Evolutionary conservation across 1,140 invertebrate genomes (phyloP).

Genomic region (Eueides isabella): DNA sequence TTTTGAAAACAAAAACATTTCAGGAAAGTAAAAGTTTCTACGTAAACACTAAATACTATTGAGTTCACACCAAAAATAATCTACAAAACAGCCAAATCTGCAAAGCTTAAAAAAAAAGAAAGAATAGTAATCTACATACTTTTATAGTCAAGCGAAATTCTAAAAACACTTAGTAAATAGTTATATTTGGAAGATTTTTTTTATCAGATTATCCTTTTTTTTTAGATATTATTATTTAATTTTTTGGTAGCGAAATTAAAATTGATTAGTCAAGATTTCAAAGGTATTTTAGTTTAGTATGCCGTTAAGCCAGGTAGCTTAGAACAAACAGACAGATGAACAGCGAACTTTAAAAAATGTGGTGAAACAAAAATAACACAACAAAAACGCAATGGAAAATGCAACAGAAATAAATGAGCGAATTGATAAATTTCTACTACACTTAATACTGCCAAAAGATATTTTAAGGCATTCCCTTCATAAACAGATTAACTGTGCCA

Average conservation of each 20-base stretch:
- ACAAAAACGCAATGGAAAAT: neutral
- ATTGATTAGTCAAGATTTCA: conserved; percentile 3
- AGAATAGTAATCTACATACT: neutral
- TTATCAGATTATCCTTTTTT: neutral
- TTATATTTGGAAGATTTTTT: neutral
- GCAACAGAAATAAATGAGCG: conserved; percentile 1
- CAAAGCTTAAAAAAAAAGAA: neutral
- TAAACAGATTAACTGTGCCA: conserved; percentile 10
- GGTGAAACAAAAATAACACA: conserved; percentile 11
- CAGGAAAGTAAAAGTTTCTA: neutral
- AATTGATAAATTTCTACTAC: conserved; percentile 5
- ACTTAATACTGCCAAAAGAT: conserved; percentile 22
- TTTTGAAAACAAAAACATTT: neutral
- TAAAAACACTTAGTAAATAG: neutral
- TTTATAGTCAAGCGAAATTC: conserved; percentile 2
- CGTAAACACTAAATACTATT: neutral
- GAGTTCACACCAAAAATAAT: neutral
- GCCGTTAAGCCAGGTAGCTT: conserved; percentile 34
- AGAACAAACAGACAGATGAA: conserved; percentile 39
- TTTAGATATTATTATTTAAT: neutral
- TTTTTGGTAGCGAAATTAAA: neutral
- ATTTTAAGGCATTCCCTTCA: conserved; percentile 24
- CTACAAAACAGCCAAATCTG: conserved; percentile 10
- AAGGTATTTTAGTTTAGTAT: conserved; percentile 13
- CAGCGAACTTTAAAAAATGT: conserved; percentile 17